Base-by-base conservation (phyloP, 2,113 vertebrate genomes). In the Tetraodon nigroviridis region DNA sequence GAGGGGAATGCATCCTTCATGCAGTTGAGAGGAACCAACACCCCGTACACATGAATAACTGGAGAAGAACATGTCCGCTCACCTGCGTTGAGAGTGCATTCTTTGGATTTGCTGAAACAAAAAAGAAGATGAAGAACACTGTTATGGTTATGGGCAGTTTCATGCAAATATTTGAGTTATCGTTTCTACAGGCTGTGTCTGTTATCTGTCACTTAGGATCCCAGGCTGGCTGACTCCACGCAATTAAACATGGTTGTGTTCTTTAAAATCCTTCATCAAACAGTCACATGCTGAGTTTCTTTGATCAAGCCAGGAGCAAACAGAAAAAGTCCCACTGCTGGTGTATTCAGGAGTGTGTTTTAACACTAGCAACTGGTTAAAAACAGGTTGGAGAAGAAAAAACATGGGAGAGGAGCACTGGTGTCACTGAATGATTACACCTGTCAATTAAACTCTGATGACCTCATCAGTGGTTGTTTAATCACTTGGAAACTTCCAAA, bases 31-130 rank as follows among this genome's bases (percentile, higher is more conserved):
- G 24, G 5, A 27, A 27, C 24, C 24, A 27, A 27, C 24, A 27
- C 24, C 1, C 3, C 24, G 24, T 27, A 27, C 24, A 27, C 14
- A 46, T 6, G 6, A 46, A n/a, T 46, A 22, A 40, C 3, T 11
- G 15, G 1, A 3, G 11, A 17, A 6, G 2, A n/a, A 47, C 1
- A n/a, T 56, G 15, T 1, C 0, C 3, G 64, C 84, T 67, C 64
- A 95, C 93, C 93, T 82, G 92, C 73, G 63, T 92, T 94, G 79
- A 92, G 80, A 65, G 88, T 86, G 76, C 90, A 91, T 87, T 95
- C 93, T 89, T 94, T 95, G 78, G 92, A 89, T 91, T 93, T 94
- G 78, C 93, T 95, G 86, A 53, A 87, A 73, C 24, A 27, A 84
- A 29, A 78, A 24, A 51, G 42, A 2, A 18, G 8, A 18, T 45